Base-by-base conservation (phyloP, 1,140 invertebrate genomes). In the Halictus rubicundus region DNA sequence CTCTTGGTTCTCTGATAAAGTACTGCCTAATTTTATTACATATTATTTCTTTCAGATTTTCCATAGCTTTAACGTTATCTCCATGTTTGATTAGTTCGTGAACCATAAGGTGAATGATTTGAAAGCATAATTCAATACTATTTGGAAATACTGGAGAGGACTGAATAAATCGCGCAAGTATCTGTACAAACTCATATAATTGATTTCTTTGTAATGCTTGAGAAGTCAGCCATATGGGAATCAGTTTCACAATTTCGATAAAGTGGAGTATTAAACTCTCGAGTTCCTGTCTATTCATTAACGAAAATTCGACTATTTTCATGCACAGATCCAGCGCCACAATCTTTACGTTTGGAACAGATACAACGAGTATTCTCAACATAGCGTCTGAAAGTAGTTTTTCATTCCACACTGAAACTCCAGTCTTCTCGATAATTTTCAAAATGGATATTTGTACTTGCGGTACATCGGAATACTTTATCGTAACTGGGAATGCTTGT, bases 341-440 rank as follows among this genome's bases (percentile, higher is more conserved):
- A 66, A 92, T 74, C 66, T 91, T 90, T 7, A 89, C 81, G 69
- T 82, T 83, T 60, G 88, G 87, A 73, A 85, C 49, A 21, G 85
- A 89, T 71, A 76, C 77, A 8, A 72, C 25, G 8, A 93, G 61
- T 25, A 89, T 83, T 80, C 80, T 74, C 14, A 88, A 72, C 49
- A 89, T 37, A 68, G 81, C 83, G 5, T 80, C 32, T 85, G 86
- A 91, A 0, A 93, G 69, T 59, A 54, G 65, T 42, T 61, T 32
- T 14, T 63, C 66, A 68, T 89, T 71, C 90, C 90, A 91, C 32
- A 65, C 77, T 16, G 84, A 87, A 57, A 90, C 76, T 37, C 89
- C 87, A 49, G 89, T 88, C 69, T 90, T 88, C 21, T 80, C 70
- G 68, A 93, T 88, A 68, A 92, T 91, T 83, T 90, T 88, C 72